Base-by-base conservation (phyloP, 2,113 vertebrate genomes). In the Clarias batrachus region DNA sequence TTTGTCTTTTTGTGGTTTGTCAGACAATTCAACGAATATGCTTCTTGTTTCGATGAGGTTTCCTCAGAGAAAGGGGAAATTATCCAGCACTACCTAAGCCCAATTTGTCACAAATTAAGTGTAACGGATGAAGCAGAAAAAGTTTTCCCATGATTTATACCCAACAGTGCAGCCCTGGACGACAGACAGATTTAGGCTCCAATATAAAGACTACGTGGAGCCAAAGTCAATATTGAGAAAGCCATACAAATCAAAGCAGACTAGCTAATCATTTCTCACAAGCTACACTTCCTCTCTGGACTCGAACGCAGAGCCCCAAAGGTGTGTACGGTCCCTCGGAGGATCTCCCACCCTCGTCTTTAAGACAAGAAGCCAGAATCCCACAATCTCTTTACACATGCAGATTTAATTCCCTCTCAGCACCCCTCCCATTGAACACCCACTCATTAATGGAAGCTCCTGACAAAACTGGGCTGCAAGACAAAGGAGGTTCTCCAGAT, bases 201-300 rank as follows among this genome's bases (percentile, higher is more conserved):
- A 90, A 87, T 83, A 86, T 74, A 85, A 84, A 88, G 87, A 88
- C 3, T 65, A 76, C 48, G 79, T 23, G 60, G 10, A 81, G 86
- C 80, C 87, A 88, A 87, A 84, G 76, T 25, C 80, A 88, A 91
- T 60, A 85, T 71, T 84, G 52, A 79, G 62, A 85, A 78, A 89
- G 70, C 59, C 27, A 52, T 37, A 57, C 83, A 77, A 54, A 89
- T 68, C 83, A 85, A 76, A 85, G 74, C 25, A 60, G 52, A 83
- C 21, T 56, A 82, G 54, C 19, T 83, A 83, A 86, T 87, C 81
- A 87, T 84, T 77, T 88, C 83, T 82, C 68, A 74, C 78, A 87
- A 84, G 68, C 57, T 37, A 33, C 14, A 63, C 30, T 85, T 41
- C 84, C 79, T 76, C 37, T 84, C 71, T 60, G 65, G 56, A 65